Evolutionary conservation across 2,113 vertebrate genomes (phyloP).

Genomic region (Cryptomyrus ogoouensis): DNA sequence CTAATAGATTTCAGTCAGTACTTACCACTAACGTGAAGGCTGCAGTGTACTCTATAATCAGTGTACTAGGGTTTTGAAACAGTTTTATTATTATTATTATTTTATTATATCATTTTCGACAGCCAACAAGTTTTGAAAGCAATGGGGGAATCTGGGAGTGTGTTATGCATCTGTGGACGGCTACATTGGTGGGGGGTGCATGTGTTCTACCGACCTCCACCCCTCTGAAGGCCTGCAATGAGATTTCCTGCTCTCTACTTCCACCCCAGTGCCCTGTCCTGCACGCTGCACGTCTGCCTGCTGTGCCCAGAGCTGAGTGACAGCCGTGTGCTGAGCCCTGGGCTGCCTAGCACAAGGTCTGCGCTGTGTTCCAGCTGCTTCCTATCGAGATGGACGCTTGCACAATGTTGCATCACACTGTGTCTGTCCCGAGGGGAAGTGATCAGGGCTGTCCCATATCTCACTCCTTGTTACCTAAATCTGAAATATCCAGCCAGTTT

Average conservation of each 20-base stretch:
- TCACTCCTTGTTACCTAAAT: background rate
- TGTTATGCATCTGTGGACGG: background rate
- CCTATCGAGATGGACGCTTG: background rate
- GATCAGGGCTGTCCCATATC: background rate
- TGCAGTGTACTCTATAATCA: background rate
- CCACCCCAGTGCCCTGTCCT: background rate
- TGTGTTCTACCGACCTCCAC: background rate
- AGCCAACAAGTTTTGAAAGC: background rate
- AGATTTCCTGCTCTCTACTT: background rate
- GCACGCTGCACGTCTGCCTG: background rate
- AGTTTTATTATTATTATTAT: background rate
- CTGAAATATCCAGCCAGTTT: background rate
- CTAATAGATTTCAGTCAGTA: constrained; percentile 21
- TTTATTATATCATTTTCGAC: background rate
- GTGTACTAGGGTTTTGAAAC: background rate
- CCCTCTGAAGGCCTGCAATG: background rate
- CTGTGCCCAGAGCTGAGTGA: background rate
- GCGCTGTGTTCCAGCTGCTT: background rate
- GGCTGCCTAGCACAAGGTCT: background rate
- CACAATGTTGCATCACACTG: constrained; percentile 1
- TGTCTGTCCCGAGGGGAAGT: background rate
- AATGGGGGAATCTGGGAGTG: background rate
- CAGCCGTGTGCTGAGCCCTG: background rate
- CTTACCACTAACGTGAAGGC: background rate
- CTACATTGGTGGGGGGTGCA: background rate